Evolutionary conservation across 2,113 vertebrate species (phyloP).

Genomic region (Syrrhaptes paradoxus): DNA sequence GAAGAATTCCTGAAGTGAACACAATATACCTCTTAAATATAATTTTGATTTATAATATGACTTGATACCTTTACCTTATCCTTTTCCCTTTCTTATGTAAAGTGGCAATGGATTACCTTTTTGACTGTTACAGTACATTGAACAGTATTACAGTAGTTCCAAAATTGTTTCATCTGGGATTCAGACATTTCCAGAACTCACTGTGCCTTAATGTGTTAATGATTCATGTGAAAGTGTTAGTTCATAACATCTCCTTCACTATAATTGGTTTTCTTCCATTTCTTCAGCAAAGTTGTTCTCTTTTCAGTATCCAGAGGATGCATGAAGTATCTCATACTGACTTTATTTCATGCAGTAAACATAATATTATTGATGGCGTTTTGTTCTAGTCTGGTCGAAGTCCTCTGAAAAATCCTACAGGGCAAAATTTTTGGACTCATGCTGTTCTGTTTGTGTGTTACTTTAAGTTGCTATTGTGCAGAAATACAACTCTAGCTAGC

Average conservation of each 20-base stretch:
- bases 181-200: not conserved
- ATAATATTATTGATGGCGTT: not conserved
- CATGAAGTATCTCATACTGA: not conserved
- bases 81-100: not conserved
- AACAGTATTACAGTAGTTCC: not conserved
- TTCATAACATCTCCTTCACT: not conserved
- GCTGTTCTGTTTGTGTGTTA: constrained; percentile 22
- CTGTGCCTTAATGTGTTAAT: not conserved
- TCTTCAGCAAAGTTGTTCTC: not conserved
- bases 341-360: constrained; percentile 41
- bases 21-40: not conserved
- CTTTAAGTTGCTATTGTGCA: constrained; percentile 1
- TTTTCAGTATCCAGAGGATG: not conserved
- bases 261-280: not conserved
- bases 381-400: not conserved
- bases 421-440: constrained; percentile 34
- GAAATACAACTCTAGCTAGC: constrained; percentile 10
- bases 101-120: not conserved
- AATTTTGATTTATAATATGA: not conserved
- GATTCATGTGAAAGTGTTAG: not conserved
- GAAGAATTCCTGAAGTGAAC: not conserved
- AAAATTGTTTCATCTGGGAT: not conserved
- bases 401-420: constrained; percentile 24
- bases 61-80: not conserved
- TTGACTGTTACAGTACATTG: not conserved